phyloP scores from a whole-genome alignment of 1,140 invertebrate species.

The Drosophila repletoides region DNA sequence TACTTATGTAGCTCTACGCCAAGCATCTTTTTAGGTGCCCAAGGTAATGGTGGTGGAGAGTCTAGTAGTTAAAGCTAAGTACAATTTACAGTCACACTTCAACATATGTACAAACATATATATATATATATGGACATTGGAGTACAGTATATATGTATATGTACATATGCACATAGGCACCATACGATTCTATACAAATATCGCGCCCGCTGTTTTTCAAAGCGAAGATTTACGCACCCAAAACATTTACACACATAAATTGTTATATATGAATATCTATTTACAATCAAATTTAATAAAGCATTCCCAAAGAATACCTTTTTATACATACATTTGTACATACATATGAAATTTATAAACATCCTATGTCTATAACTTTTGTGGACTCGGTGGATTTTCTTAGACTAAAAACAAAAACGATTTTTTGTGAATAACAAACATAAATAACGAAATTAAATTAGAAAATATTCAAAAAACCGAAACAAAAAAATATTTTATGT shows the following conservation, averaged over 20 bases:
- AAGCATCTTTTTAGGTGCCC: conserved; percentile 43
- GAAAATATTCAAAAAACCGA: conserved; percentile 19
- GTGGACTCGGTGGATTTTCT: conserved; percentile 65
- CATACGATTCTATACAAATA: conserved; percentile 36
- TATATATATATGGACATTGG: conserved; percentile 6
- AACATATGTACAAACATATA: conserved; percentile 29
- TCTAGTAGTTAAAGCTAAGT: conserved; percentile 63
- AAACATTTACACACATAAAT: conserved; percentile 49
- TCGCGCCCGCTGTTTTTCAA: conserved; percentile 54
- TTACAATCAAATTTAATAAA: conserved; percentile 44
- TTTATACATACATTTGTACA: conserved; percentile 22
- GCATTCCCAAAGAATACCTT: conserved; percentile 23
- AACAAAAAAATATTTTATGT: conserved; percentile 69
- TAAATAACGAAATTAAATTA: conserved; percentile 12
- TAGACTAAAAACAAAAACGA: conserved; percentile 51
- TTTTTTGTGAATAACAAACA: conserved; percentile 29
- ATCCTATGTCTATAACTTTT: conserved; percentile 77
- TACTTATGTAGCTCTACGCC: conserved; percentile 20
- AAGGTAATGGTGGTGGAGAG: conserved; percentile 26
- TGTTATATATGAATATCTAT: conserved; percentile 48
- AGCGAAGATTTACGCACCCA: conserved; percentile 34
- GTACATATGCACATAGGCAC: background rate
- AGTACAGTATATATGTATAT: background rate
- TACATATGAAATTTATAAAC: conserved; percentile 67
- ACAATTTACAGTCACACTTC: conserved; percentile 71